These are phyloP conservation scores for Ancistrus triradiatus DNA, from an alignment of 2,113 vertebrate species.

Conservation along the genomic window DNA sequence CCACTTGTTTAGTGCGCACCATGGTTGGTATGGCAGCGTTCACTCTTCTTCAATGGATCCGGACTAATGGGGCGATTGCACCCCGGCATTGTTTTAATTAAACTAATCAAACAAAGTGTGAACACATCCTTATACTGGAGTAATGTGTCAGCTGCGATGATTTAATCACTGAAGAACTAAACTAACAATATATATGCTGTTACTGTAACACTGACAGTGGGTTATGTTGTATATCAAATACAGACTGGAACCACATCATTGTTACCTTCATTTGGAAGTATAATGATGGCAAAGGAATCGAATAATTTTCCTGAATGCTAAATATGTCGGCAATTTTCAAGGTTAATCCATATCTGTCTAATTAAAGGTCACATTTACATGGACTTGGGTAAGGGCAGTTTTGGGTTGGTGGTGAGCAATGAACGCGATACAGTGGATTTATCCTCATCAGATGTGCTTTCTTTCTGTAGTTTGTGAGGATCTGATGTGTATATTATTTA, in stretches of 20 bases:
- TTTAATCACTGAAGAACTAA: too few species aligned
- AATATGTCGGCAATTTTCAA: neutral
- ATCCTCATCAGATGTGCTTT: neutral
- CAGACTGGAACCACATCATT: neutral
- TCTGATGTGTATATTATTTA: constrained; percentile 8
- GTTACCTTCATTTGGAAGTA: neutral
- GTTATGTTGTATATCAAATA: too few species aligned
- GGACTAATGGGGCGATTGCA: too few species aligned
- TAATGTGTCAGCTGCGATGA: too few species aligned
- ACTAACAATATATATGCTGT: too few species aligned
- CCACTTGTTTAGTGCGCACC: too few species aligned
- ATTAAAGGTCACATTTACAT: constrained; percentile 34
- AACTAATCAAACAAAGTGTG: too few species aligned
- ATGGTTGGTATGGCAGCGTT: too few species aligned
- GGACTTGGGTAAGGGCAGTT: neutral
- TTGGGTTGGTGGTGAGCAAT: constrained; percentile 9
- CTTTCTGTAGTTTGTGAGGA: constrained; percentile 2
- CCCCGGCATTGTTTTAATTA: too few species aligned
- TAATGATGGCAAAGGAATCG: constrained; percentile 1
- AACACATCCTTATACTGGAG: too few species aligned
- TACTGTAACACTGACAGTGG: too few species aligned
- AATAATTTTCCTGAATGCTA: constrained; percentile 6
- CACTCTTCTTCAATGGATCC: too few species aligned
- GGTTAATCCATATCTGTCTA: constrained; percentile 22
- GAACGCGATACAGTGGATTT: neutral